Percentiles rank a stretch among this genome's conserved stretches.
These are phyloP conservation scores for Opisthograptis luteolata DNA, from an alignment of 2,888 invertebrate genomes.

Conservation along the genomic window DNA sequence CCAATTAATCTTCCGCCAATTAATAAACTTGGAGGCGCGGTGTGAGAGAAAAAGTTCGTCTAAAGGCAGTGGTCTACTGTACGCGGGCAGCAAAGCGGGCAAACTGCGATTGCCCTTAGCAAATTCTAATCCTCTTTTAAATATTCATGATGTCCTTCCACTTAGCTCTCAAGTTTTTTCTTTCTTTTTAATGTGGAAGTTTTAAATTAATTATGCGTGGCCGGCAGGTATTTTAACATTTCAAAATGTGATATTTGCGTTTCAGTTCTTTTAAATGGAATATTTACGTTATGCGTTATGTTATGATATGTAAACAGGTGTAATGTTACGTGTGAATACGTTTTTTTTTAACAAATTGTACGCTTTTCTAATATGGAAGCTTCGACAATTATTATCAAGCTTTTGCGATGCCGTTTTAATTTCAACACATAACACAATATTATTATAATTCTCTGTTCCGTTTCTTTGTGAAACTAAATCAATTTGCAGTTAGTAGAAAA, in stretches of 20 bases:
- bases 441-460: too few species aligned
- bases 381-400: too few species aligned
- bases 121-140: constrained; percentile 27
- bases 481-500: too few species aligned
- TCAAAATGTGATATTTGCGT: constrained; percentile 1
- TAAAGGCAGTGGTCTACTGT: constrained; percentile 5
- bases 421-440: too few species aligned
- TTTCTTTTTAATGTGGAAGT: constrained; percentile 12
- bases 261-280: neutral
- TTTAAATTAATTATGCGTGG: constrained; percentile 14
- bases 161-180: constrained; percentile 21
- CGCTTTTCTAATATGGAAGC: too few species aligned
- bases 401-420: too few species aligned
- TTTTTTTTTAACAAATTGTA: too few species aligned
- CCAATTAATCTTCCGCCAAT: constrained; percentile 25
- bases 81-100: constrained; percentile 8
- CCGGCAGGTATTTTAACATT: constrained; percentile 2
- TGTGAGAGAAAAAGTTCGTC: constrained; percentile 6
- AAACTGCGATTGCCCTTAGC: constrained; percentile 15
- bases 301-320: too few species aligned
- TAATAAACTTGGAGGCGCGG: constrained; percentile 23
- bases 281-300: too few species aligned
- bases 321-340: too few species aligned
- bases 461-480: too few species aligned
- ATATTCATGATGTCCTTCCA: constrained; percentile 33